These are phyloP conservation scores for Noctuana brunneofusca DNA, from an alignment of 2,888 invertebrate species.

Conservation along the genomic window DNA sequence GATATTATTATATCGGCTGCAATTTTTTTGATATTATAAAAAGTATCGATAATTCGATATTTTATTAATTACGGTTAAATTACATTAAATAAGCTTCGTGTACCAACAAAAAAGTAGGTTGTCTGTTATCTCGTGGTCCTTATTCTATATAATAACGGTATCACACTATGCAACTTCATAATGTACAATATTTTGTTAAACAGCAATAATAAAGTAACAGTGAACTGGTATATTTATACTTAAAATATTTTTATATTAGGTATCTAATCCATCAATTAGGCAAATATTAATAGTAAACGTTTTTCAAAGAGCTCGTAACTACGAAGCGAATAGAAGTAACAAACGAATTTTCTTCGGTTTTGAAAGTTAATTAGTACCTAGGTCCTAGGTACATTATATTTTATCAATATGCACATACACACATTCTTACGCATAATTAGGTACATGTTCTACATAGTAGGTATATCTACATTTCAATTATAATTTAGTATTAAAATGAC, in stretches of 20 bases:
- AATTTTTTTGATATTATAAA: not conserved
- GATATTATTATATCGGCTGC: not conserved
- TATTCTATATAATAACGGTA: conserved; percentile 35
- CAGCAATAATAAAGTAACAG: conserved; percentile 33
- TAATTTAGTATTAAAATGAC: not conserved
- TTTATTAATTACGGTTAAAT: not conserved
- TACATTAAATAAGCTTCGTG: conserved; percentile 1
- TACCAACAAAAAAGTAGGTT: conserved; percentile 40
- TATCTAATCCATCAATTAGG: conserved; percentile 12
- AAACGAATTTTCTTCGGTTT: conserved; percentile 2
- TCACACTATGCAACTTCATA: conserved; percentile 37
- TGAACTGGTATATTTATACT: conserved; percentile 29
- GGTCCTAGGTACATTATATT: not conserved
- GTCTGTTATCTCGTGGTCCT: conserved; percentile 41
- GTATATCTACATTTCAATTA: no score
- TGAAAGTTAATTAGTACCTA: conserved; percentile 3
- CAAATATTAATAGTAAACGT: conserved; percentile 11
- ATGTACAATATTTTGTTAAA: conserved; percentile 31
- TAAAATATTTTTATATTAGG: conserved; percentile 4
- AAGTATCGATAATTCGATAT: not conserved
- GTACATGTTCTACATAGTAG: not conserved
- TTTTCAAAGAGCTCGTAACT: conserved; percentile 20
- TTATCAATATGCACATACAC: not conserved
- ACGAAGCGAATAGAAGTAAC: conserved; percentile 15
- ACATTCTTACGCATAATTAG: not conserved